These are phyloP conservation scores for Lordiphosa mommai DNA, from an alignment of 1,140 invertebrate genomes.

Conservation along the genomic window DNA sequence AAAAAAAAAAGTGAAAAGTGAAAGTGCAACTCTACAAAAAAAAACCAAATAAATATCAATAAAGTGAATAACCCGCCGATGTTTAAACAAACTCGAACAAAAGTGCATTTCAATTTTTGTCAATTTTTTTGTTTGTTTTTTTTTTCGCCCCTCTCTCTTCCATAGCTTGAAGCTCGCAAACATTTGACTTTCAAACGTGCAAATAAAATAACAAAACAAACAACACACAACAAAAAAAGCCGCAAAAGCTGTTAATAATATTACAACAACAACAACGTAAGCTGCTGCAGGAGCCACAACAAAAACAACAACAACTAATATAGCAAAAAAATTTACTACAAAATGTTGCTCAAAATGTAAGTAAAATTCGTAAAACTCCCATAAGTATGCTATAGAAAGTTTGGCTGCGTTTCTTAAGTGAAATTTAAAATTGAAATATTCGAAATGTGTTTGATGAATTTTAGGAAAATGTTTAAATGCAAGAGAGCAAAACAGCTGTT, in stretches of 20 bases:
- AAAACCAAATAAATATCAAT: constrained; percentile 13
- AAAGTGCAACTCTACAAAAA: constrained; percentile 53
- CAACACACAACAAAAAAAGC: constrained; percentile 11
- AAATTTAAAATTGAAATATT: no score
- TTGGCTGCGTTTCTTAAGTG: no score
- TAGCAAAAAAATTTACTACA: constrained; percentile 17
- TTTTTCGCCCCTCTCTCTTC: constrained; percentile 10
- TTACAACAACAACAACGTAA: not conserved
- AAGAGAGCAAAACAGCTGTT: no score
- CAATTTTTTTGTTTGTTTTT: constrained; percentile 26
- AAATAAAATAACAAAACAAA: constrained; percentile 39
- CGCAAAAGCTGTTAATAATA: constrained; percentile 1
- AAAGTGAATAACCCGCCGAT: constrained; percentile 23
- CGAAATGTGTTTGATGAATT: no score
- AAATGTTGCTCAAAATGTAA: constrained; percentile 71
- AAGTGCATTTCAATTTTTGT: constrained; percentile 14
- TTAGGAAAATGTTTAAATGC: no score
- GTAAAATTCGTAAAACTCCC: constrained; percentile 12
- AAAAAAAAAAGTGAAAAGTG: constrained; percentile 69
- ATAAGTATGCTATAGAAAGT: constrained; percentile 5
- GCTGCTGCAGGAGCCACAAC: constrained; percentile 2
- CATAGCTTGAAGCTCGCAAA: constrained; percentile 38
- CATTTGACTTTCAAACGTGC: constrained; percentile 69
- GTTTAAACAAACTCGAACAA: constrained; percentile 8
- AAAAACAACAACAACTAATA: constrained; percentile 4